These are phyloP conservation scores for Maconellicoccus hirsutus DNA, from an alignment of 1,140 invertebrate genomes.

Conservation along the genomic window DNA sequence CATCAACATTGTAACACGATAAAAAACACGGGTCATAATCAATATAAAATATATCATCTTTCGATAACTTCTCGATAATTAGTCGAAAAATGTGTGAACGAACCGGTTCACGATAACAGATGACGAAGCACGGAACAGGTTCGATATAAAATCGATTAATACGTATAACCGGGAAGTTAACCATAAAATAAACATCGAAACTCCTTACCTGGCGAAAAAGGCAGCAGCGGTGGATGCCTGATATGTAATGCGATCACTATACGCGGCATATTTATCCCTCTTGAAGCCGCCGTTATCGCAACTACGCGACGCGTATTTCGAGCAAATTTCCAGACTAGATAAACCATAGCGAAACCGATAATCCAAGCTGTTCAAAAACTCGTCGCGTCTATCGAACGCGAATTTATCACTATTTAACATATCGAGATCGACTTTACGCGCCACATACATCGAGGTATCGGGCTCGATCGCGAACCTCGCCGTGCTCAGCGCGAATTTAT, in stretches of 20 bases:
- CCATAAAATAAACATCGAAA: not conserved
- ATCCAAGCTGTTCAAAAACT: not conserved
- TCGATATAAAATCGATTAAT: too few relatives aligned
- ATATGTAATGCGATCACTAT: not conserved
- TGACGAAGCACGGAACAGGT: too few relatives aligned
- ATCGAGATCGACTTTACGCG: not conserved
- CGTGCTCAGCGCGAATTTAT: not conserved
- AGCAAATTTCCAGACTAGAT: slow-evolving; percentile 11
- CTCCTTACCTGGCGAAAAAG: slow-evolving; percentile 11
- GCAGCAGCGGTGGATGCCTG: not conserved
- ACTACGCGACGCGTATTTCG: slow-evolving; percentile 8
- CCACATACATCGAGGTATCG: not conserved
- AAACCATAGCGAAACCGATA: slow-evolving; percentile 15
- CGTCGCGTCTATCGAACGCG: not conserved
- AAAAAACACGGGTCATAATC: too few relatives aligned
- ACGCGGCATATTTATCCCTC: not conserved
- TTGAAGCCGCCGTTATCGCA: not conserved
- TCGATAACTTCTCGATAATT: too few relatives aligned
- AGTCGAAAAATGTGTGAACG: too few relatives aligned
- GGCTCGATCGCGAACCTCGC: not conserved
- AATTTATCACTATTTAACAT: not conserved
- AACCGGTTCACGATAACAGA: too few relatives aligned
- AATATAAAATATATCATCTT: too few relatives aligned
- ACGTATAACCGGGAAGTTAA: too few relatives aligned
- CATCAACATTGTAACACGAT: too few relatives aligned